phyloP scores from a whole-genome alignment of 2,797 vertebrate species.

The Sebastes goodei region DNA sequence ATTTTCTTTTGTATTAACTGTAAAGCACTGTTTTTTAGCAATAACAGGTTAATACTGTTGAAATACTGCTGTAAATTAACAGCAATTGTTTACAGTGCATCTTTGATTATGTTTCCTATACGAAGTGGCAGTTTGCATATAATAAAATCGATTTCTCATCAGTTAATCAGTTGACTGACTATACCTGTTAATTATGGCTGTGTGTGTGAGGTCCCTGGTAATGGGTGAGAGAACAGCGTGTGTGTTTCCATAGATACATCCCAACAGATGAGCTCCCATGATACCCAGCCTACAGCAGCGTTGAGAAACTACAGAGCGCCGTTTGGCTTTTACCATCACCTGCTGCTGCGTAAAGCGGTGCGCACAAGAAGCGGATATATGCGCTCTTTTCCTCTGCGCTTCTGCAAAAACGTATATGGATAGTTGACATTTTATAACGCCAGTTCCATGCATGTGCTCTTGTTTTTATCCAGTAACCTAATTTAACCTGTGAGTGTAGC shows the following conservation, averaged over 20 bases:
- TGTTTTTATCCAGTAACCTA: not conserved
- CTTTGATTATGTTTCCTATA: not conserved
- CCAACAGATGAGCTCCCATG: conserved; percentile 74
- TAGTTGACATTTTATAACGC: not conserved
- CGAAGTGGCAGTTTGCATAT: not conserved
- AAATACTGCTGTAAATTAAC: too few relatives aligned
- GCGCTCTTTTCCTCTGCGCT: not conserved
- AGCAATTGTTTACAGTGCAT: too few relatives aligned
- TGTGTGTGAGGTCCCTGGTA: conserved; percentile 1
- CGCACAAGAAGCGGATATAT: not conserved
- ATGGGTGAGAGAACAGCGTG: conserved; percentile 23
- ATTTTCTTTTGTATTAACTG: too few relatives aligned
- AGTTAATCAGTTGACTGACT: conserved; percentile 25
- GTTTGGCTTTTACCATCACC: conserved; percentile 4
- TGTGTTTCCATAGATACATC: conserved; percentile 80
- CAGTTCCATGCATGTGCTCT: not conserved
- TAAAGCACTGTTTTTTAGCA: too few relatives aligned
- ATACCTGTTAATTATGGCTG: conserved; percentile 13
- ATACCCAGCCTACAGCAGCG: conserved; percentile 32
- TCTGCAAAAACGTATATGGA: not conserved
- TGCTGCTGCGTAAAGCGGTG: conserved; percentile 13
- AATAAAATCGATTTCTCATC: not conserved
- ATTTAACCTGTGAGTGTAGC: not conserved
- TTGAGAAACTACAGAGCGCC: not conserved
- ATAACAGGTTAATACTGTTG: too few relatives aligned